These are phyloP conservation scores for Coregonus suidteri DNA, from an alignment of 2,797 vertebrate genomes.

Conservation along the genomic window DNA sequence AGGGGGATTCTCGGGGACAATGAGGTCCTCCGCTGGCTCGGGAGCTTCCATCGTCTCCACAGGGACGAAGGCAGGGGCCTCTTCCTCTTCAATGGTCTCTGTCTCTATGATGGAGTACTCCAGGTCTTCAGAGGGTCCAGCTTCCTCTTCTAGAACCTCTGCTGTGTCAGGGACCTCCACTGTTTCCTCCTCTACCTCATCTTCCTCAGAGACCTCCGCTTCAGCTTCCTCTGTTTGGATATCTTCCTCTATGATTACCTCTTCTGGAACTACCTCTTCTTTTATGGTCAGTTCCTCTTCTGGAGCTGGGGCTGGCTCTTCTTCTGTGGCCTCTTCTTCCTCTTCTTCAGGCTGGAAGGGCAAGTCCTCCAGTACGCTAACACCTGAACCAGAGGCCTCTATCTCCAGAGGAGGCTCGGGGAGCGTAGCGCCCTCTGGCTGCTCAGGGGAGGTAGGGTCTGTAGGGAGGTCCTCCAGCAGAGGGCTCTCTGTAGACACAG, in stretches of 20 bases:
- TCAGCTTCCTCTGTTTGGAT: background rate
- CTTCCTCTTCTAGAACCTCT: background rate
- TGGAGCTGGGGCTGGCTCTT: too few species aligned
- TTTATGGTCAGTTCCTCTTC: background rate
- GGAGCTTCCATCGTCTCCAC: slow-evolving; percentile 30
- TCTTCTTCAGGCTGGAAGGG: background rate
- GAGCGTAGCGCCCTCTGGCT: slow-evolving; percentile 34
- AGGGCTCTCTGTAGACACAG: slow-evolving; percentile 27
- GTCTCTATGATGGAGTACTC: slow-evolving; percentile 26
- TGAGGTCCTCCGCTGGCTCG: slow-evolving; percentile 20
- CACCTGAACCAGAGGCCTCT: slow-evolving; percentile 63
- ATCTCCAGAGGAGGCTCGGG: slow-evolving; percentile 52
- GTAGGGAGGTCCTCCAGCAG: slow-evolving; percentile 33
- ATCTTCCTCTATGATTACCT: background rate
- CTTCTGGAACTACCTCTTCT: background rate
- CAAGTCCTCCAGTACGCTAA: slow-evolving; percentile 30
- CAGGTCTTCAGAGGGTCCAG: slow-evolving; percentile 11
- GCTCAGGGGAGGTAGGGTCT: slow-evolving; percentile 35
- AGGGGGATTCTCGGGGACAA: background rate
- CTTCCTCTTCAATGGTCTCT: slow-evolving; percentile 18
- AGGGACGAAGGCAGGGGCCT: background rate
- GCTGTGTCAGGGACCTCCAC: too few species aligned
- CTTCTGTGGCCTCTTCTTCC: too few species aligned
- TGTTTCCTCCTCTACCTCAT: too few species aligned
- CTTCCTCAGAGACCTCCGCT: background rate